Evolutionary conservation across 2,797 vertebrate species (phyloP).

Genomic region (Chelon auratus): DNA sequence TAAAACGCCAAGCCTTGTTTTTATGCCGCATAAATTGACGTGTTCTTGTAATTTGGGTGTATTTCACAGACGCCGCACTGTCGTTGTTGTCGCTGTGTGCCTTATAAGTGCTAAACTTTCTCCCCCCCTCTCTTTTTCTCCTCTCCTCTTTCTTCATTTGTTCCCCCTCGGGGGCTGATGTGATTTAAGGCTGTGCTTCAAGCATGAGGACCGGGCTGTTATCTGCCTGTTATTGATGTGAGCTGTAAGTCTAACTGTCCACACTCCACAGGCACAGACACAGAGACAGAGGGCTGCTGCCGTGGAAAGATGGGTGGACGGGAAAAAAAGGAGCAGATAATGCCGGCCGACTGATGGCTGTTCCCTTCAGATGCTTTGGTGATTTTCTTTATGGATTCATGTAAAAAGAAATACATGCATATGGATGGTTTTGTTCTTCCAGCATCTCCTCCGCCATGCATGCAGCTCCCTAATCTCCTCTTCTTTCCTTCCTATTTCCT

Average conservation of each 20-base stretch:
- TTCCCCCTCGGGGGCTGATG: constrained; percentile 62
- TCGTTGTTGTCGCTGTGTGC: constrained; percentile 32
- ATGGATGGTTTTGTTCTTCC: constrained; percentile 1
- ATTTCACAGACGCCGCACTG: constrained; percentile 32
- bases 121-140: constrained; percentile 1
- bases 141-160: constrained; percentile 60
- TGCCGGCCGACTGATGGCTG: constrained; percentile 60
- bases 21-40: constrained; percentile 60
- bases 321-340: constrained; percentile 55
- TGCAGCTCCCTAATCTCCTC: constrained; percentile 5
- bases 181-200: constrained; percentile 77
- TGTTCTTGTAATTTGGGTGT: constrained; percentile 33
- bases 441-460: neutral
- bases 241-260: constrained; percentile 69
- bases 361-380: constrained; percentile 32
- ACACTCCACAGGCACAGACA: constrained; percentile 50
- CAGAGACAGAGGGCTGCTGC: constrained; percentile 33
- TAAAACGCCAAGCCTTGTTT: constrained; percentile 55
- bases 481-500: constrained; percentile 7
- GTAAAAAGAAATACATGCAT: constrained; percentile 27
- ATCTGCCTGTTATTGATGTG: constrained; percentile 77
- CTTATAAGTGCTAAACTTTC: constrained; percentile 35
- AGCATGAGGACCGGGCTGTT: constrained; percentile 69
- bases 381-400: constrained; percentile 34
- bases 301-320: constrained; percentile 44